These are phyloP conservation scores for Cygnus atratus DNA, from an alignment of 2,113 vertebrate species.

Conservation along the genomic window DNA sequence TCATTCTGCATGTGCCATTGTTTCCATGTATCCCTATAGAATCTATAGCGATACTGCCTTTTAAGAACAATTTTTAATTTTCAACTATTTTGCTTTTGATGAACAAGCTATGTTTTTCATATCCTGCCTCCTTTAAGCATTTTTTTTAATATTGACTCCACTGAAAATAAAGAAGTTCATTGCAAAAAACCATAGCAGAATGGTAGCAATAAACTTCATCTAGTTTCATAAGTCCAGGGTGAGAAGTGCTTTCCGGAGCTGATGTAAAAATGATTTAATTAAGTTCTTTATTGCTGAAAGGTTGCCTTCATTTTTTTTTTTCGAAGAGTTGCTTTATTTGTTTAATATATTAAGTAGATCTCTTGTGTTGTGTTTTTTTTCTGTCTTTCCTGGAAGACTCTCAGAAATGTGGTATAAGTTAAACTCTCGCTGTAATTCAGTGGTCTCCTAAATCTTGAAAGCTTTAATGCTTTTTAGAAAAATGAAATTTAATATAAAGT, in stretches of 20 bases:
- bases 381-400: background rate
- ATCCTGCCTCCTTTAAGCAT: background rate
- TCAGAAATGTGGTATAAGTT: background rate
- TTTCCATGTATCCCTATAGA: too few relatives aligned
- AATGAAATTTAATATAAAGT: background rate
- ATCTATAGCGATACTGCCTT: too few relatives aligned
- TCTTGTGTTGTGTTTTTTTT: background rate
- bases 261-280: background rate
- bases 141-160: background rate
- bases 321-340: background rate
- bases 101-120: background rate
- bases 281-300: background rate
- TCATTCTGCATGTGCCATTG: too few relatives aligned
- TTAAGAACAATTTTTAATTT: background rate
- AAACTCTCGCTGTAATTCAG: background rate
- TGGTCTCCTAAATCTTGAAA: background rate
- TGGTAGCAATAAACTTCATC: background rate
- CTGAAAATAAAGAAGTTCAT: background rate
- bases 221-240: background rate
- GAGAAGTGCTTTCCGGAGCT: background rate
- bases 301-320: background rate
- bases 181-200: background rate
- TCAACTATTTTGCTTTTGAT: background rate
- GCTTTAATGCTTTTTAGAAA: background rate
- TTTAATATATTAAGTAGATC: background rate